Percentiles rank a stretch among this genome's conserved stretches.
These are phyloP conservation scores for Triplophysa dalaica DNA, from an alignment of 2,113 vertebrate species.

Conservation along the genomic window DNA sequence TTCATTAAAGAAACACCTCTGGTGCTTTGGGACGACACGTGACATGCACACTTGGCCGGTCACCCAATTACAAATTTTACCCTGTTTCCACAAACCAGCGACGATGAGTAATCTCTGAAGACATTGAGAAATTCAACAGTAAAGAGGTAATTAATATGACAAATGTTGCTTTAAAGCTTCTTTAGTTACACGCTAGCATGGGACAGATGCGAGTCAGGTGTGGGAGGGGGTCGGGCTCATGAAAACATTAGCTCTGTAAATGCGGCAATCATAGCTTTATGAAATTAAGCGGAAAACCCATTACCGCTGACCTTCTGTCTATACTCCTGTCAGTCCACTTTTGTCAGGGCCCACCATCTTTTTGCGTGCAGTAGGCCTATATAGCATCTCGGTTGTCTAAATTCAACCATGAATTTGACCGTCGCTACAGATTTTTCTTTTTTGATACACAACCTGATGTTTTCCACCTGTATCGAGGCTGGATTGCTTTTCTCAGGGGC, in stretches of 20 bases:
- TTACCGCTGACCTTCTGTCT: conserved; percentile 69
- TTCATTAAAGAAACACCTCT: conserved; percentile 52
- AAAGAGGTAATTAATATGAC: conserved; percentile 46
- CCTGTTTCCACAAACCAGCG: conserved; percentile 23
- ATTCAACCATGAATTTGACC: conserved; percentile 34
- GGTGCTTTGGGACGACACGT: conserved; percentile 45
- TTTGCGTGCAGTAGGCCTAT: background rate
- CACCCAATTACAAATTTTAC: conserved; percentile 43
- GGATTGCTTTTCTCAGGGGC: background rate
- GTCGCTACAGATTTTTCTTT: conserved; percentile 34
- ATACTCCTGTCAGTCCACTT: conserved; percentile 4
- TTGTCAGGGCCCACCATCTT: background rate
- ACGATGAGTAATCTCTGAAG: conserved; percentile 36
- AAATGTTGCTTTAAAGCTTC: conserved; percentile 9
- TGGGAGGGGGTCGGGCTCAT: background rate
- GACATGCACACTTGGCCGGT: conserved; percentile 26
- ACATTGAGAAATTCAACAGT: conserved; percentile 29
- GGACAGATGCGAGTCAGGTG: conserved; percentile 15
- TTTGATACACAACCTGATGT: conserved; percentile 35
- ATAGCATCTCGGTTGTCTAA: conserved; percentile 8
- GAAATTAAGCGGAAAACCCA: conserved; percentile 70
- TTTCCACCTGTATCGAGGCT: conserved; percentile 51
- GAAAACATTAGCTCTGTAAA: conserved; percentile 57
- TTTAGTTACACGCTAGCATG: conserved; percentile 16
- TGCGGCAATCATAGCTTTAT: conserved; percentile 68